Evolutionary conservation across 2,888 invertebrate species (phyloP).

Genomic region (Hirtodrosophila duncani): DNA sequence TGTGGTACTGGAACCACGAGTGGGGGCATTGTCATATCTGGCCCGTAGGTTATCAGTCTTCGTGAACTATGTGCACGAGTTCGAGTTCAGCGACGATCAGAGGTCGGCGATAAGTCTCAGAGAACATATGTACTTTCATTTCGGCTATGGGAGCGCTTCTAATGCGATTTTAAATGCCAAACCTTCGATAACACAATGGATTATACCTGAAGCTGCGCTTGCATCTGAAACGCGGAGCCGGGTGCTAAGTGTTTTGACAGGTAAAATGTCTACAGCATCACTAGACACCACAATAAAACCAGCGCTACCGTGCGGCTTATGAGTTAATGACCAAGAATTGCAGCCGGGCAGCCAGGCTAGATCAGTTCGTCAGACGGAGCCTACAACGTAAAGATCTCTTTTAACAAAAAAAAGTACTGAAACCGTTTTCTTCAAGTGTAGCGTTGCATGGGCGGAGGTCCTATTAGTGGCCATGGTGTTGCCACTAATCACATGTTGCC

Average conservation of each 20-base stretch:
- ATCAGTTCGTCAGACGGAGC: not conserved
- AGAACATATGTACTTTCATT: no score
- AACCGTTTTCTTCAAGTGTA: no score
- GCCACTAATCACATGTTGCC: constrained; percentile 52
- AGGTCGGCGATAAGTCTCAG: not conserved
- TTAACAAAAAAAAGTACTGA: no score
- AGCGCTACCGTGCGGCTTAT: constrained; percentile 38
- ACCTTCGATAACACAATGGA: constrained; percentile 4
- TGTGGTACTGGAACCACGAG: constrained; percentile 8
- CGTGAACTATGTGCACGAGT: constrained; percentile 23
- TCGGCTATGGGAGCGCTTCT: not conserved
- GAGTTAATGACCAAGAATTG: constrained; percentile 9
- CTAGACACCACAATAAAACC: constrained; percentile 25
- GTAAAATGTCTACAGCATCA: constrained; percentile 26
- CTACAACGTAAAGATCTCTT: no score
- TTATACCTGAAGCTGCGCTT: no score
- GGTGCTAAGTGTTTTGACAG: constrained; percentile 30
- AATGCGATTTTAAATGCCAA: constrained; percentile 51
- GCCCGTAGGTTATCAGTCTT: constrained; percentile 25
- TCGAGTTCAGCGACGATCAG: constrained; percentile 3
- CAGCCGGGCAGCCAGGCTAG: not conserved
- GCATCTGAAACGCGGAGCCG: no score
- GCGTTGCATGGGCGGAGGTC: no score
- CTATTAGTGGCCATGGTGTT: constrained; percentile 42
- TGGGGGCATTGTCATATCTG: constrained; percentile 2